These are phyloP conservation scores for Barbus barbus DNA, from an alignment of 2,113 vertebrate species.

Conservation along the genomic window DNA sequence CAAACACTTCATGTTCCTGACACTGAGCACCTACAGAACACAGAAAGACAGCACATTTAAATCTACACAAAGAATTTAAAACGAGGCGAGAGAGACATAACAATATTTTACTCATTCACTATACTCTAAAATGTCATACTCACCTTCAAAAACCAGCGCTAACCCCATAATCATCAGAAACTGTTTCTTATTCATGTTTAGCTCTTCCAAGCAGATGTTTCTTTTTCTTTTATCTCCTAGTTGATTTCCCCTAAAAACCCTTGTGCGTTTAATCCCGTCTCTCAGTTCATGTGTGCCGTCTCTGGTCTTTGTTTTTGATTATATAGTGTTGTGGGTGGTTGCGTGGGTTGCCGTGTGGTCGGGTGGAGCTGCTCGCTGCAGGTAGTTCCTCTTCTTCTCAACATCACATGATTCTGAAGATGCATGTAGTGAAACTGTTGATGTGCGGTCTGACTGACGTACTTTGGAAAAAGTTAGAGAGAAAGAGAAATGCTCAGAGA, in stretches of 20 bases:
- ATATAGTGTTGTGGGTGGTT: conserved; percentile 60
- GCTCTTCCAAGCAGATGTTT: not conserved
- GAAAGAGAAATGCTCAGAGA: conserved; percentile 60
- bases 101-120: not conserved
- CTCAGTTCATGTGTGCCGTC: conserved; percentile 24
- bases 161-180: not conserved
- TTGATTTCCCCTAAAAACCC: not conserved
- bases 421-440: conserved; percentile 22
- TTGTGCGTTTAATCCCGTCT: not conserved
- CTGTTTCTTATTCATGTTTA: not conserved
- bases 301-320: conserved; percentile 43
- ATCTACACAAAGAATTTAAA: not conserved
- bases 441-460: conserved; percentile 63
- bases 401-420: conserved; percentile 67
- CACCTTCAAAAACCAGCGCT: conserved; percentile 15
- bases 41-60: not conserved
- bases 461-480: conserved; percentile 69
- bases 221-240: not conserved
- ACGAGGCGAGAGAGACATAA: not conserved
- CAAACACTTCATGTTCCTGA: conserved; percentile 62
- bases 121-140: not conserved
- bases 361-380: conserved; percentile 20
- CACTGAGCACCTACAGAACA: conserved; percentile 50
- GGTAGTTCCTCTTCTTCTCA: conserved; percentile 60
- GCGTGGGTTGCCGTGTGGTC: not conserved